Base-by-base conservation (phyloP, 23 tunicate species). In the Ciona savignyi region DNA sequence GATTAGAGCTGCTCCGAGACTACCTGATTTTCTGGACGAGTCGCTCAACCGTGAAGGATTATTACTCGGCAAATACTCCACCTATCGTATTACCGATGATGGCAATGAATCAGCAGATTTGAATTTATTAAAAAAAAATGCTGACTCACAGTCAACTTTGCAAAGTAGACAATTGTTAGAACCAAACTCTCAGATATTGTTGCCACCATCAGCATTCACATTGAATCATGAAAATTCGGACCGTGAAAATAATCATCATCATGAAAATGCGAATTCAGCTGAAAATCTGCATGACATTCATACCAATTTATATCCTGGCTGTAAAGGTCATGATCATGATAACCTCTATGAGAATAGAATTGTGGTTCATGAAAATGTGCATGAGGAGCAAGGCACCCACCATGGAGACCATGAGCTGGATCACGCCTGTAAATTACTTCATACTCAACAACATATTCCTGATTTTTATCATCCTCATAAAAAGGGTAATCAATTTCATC, bases 1-100 rank as follows among this genome's bases (percentile, higher is more conserved):
- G 1, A 34, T 30, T 20, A 61, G 96, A 60, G 83, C 87, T 33
- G 79, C 77, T 1, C 96, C 96, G 1, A 66, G 96, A 69, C 76
- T 80, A 15, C 96, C 96, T 6, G 83, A 88, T 1, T 88, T 88
- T 67, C 80, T 88, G 31, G 70, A 75, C 29, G 96, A 82, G 6
- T 88, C 96, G 1, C 35, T 88, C 32, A 72, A 77, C 42, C 66
- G 83, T 60, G 96, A 81, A 33, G 96, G 96, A 6, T 26, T 88
- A 2, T 62, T 33, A 68, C 35, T 33, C 71, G 23, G 34, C n/a
- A n/a, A n/a, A n/a, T n/a, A n/a, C n/a, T n/a, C n/a, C n/a, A n/a
- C n/a, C n/a, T n/a, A n/a, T n/a, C n/a, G n/a, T n/a, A n/a, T n/a
- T n/a, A n/a, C n/a, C n/a, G n/a, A n/a, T n/a, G n/a, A n/a, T n/a